These are phyloP conservation scores for Ophioninae sp. DNA, from an alignment of 2,888 invertebrate genomes.

Conservation along the genomic window DNA sequence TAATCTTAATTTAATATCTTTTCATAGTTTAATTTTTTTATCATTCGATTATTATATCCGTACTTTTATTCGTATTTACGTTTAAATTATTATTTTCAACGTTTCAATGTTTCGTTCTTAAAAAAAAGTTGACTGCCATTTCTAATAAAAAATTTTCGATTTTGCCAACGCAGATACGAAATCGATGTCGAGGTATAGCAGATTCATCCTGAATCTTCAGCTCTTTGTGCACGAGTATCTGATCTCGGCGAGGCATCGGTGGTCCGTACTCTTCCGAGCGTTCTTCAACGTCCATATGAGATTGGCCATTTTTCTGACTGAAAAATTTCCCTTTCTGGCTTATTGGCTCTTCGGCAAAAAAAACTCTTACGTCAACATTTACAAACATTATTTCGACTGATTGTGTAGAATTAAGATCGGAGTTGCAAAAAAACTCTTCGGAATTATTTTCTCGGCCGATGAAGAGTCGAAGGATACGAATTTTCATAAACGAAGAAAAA, in stretches of 20 bases:
- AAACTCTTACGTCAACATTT: conserved; percentile 84
- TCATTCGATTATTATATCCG: background rate
- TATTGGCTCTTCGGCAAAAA: conserved; percentile 85
- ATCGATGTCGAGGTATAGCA: conserved; percentile 74
- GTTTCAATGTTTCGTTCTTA: background rate
- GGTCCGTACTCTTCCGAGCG: conserved; percentile 82
- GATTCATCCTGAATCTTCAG: conserved; percentile 76
- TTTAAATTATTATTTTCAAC: background rate
- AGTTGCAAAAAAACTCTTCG: background rate
- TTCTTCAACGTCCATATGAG: conserved; percentile 85
- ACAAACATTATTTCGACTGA: conserved; percentile 71
- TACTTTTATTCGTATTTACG: background rate
- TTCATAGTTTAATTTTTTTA: background rate
- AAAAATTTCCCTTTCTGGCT: conserved; percentile 87
- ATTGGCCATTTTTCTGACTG: conserved; percentile 84
- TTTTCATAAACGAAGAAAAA: background rate
- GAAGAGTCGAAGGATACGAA: background rate
- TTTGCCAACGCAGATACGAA: conserved; percentile 69
- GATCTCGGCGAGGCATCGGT: conserved; percentile 75
- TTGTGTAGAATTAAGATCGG: background rate
- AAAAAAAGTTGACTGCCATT: background rate
- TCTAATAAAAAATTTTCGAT: background rate
- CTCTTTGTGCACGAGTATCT: conserved; percentile 77
- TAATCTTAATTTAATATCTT: too few species aligned
- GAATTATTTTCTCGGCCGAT: background rate